A percentile compares a stretch with the other conserved stretches of the same genome.
phyloP scores from a whole-genome alignment of 2,113 vertebrate species.

The Megaceryle maxima region DNA sequence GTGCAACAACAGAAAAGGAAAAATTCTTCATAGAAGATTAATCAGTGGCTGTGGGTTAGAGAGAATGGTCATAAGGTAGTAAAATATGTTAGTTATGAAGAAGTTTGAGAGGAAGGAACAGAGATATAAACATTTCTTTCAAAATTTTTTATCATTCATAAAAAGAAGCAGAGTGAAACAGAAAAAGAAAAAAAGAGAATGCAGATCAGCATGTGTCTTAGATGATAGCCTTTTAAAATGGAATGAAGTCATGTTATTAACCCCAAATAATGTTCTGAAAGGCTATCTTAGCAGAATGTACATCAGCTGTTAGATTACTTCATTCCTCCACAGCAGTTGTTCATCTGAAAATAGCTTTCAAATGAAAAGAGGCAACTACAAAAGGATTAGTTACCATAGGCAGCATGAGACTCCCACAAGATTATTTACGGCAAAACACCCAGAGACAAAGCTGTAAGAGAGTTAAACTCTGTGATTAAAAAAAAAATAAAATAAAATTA shows the following conservation, averaged over 20 bases:
- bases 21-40: neutral
- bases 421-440: constrained; percentile 80
- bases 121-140: neutral
- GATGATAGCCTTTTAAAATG: constrained; percentile 27
- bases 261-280: constrained; percentile 77
- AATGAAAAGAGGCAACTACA: constrained; percentile 85
- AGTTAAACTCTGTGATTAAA: constrained; percentile 59
- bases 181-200: neutral
- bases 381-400: constrained; percentile 86
- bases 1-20: neutral
- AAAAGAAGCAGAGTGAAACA: neutral
- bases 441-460: constrained; percentile 55
- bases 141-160: neutral
- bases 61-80: neutral
- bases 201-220: neutral
- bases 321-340: constrained; percentile 86
- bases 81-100: constrained; percentile 22
- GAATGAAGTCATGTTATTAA: constrained; percentile 70
- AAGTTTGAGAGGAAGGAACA: neutral
- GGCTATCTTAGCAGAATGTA: constrained; percentile 79
- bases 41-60: neutral
- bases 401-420: constrained; percentile 74
- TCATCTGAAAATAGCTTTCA: constrained; percentile 89
- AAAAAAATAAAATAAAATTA: neutral
- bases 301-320: constrained; percentile 88